Base-by-base conservation (phyloP, 23 tunicate species). In the Phallusia fumigata region DNA sequence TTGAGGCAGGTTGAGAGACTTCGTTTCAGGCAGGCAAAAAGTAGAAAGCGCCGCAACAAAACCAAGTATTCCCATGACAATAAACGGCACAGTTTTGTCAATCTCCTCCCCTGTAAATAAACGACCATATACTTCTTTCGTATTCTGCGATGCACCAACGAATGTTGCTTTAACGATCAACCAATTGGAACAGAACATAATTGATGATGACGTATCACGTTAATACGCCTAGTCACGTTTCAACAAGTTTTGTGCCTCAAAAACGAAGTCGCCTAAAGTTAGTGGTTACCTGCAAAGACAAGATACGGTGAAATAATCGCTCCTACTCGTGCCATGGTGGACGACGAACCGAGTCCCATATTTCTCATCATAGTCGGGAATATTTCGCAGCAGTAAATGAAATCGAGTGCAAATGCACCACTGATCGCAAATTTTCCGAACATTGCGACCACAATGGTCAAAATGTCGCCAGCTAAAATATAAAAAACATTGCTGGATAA, bases 321-420 rank as follows among this genome's bases (percentile, higher is more conserved):
- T 58, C 88, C 88, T 30, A 85, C 82, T 52, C 88, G 53, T 15
- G 88, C 88, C 24, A 81, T 81, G 69, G 79, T 85, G 6, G 88
- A 85, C 0, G 81, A 75, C 82, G 88, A 77, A 19, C 88, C 88
- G 30, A 85, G 52, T 0, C 82, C 76, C 88, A 85, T 85, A 31
- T 80, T 78, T 21, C 88, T 53, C 82, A 85, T 78, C 44, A 85
- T 81, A 28, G 88, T 85, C 26, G 88, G 88, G 35, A 85, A 85
- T 22, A 85, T 13, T 52, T 85, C 88, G 22, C 74, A 53, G 51
- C 88, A 85, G 35, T 76, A 81, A 45, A 85, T 85, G 50, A n/a
- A 85, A 2, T 19, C 82, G 2, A 85, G 40, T 40, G 33, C 64
- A 35, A 85, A 85, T 19, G 82, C 82, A 24, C 74, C 88, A 0